Conservation (phyloP, 2,888 invertebrate species). For the Agrochola litura region DNA sequence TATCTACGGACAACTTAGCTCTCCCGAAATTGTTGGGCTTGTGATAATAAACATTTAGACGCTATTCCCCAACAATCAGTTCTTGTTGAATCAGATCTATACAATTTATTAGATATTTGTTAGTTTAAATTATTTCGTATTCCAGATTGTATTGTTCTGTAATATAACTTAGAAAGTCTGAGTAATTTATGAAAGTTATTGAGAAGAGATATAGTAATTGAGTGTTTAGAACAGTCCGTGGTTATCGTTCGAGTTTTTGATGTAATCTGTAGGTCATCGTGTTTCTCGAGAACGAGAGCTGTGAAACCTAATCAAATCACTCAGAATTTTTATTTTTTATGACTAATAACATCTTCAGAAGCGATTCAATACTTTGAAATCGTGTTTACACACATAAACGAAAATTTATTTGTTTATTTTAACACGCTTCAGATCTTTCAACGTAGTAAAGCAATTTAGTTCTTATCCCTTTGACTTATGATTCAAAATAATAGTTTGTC, state of each 20-base stretch:
- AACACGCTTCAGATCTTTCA: conserved; percentile 22
- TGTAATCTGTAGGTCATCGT: background rate
- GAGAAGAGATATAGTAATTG: background rate
- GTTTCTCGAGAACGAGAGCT: background rate
- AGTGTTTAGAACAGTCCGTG: background rate
- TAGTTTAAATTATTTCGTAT: conserved; percentile 14
- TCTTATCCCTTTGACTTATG: conserved; percentile 17
- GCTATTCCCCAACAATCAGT: conserved; percentile 31
- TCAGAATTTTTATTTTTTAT: conserved; percentile 18
- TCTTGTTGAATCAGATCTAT: conserved; percentile 21
- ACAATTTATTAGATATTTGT: conserved; percentile 34
- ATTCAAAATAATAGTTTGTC: conserved; percentile 19
- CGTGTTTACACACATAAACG: conserved; percentile 35
- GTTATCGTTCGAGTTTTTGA: background rate
- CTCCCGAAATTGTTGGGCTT: conserved; percentile 33
- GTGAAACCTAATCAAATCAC: conserved; percentile 8
- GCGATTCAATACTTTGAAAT: conserved; percentile 39
- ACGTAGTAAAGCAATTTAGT: background rate
- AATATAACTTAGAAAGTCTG: background rate
- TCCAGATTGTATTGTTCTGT: conserved; percentile 9
- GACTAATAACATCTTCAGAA: conserved; percentile 40
- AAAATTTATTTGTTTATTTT: conserved; percentile 42
- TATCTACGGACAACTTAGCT: conserved; percentile 31
- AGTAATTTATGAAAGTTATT: conserved; percentile 21
- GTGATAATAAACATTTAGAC: conserved; percentile 41